Evolutionary conservation across 2,888 invertebrate species (phyloP), one percentile per base, ranked within the genome.

Genomic region (Ectropis crepuscularia): DNA sequence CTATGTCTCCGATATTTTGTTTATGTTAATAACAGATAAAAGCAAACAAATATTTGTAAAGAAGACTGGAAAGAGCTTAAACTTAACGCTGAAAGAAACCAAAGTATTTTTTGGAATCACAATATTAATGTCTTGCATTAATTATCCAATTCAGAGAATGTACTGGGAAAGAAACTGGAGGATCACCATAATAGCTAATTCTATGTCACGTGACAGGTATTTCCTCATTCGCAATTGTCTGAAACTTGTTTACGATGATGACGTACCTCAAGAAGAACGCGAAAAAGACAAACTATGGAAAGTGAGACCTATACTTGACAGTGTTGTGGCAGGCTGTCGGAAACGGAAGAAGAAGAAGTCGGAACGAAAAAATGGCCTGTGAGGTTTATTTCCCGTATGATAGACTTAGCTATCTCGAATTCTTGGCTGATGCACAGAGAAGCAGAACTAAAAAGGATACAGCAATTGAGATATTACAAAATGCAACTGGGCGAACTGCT

Each of bases 51-150:
- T 11, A 45, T 9, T n/a, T n/a, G 9, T 45, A 6, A n/a, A 9
- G 6, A 45, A 12, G n/a, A 45, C 45, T n/a, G 45, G 11, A n/a
- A 45, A n/a, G n/a, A 45, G 45, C n/a, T n/a, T 45, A 42, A 41
- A 11, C 42, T 28, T 53, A 42, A 42, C 12, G 9, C 6, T 53
- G 11, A 53, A 53, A 42, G 53, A 53, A 53, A 42, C 42, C 41
- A 53, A 53, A 53, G 16, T 53, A 53, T 53, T 41, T 53, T 53
- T 41, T 41, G 53, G 53, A 16, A 42, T 53, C 6, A 42, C 53
- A n/a, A 41, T 53, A 11, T 53, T 53, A 8, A 53, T 42, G 53
- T 53, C 41, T 11, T 53, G 53, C 42, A 53, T 53, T 12, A 42
- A 16, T 42, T 53, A 53, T 53, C 53, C 53, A 42, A 11, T 53